These are phyloP conservation scores for Ostrea denselamellosa DNA, from an alignment of 1,140 invertebrate species.

Conservation along the genomic window DNA sequence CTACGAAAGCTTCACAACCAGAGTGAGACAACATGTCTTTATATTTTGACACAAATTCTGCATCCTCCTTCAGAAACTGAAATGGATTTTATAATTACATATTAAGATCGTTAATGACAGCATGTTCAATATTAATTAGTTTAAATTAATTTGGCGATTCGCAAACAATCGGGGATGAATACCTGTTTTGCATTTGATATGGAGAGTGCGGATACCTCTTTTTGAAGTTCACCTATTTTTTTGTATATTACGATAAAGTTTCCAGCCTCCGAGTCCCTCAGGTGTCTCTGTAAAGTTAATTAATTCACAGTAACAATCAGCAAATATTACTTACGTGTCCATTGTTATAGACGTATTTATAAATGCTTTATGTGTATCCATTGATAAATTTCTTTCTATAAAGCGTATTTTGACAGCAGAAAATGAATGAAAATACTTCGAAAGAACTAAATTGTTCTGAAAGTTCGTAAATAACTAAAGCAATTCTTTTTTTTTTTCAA, in stretches of 20 bases:
- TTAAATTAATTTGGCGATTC: too few relatives aligned
- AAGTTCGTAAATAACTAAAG: too few relatives aligned
- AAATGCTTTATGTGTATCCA: too few relatives aligned
- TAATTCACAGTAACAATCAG: too few relatives aligned
- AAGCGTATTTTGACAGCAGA: too few relatives aligned
- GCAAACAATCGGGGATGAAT: neutral
- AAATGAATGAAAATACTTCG: too few relatives aligned
- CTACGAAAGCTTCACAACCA: neutral
- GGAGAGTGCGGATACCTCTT: neutral
- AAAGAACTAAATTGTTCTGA: too few relatives aligned
- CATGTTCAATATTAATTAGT: too few relatives aligned
- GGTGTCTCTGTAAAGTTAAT: neutral
- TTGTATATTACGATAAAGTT: slow-evolving; percentile 2
- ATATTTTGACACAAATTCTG: slow-evolving; percentile 7
- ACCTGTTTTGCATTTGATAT: slow-evolving; percentile 13
- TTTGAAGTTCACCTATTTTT: neutral
- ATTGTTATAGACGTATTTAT: too few relatives aligned
- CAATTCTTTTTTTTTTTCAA: too few relatives aligned
- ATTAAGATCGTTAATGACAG: neutral
- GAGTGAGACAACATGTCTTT: neutral
- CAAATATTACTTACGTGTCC: too few relatives aligned
- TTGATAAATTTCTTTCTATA: too few relatives aligned
- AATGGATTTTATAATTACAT: neutral
- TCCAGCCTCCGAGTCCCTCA: neutral
- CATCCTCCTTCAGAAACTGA: slow-evolving; percentile 12